Percentiles rank a stretch among this genome's conserved stretches.
Evolutionary conservation across 2,797 vertebrate genomes (phyloP).

Genomic region (Brotula barbata): DNA sequence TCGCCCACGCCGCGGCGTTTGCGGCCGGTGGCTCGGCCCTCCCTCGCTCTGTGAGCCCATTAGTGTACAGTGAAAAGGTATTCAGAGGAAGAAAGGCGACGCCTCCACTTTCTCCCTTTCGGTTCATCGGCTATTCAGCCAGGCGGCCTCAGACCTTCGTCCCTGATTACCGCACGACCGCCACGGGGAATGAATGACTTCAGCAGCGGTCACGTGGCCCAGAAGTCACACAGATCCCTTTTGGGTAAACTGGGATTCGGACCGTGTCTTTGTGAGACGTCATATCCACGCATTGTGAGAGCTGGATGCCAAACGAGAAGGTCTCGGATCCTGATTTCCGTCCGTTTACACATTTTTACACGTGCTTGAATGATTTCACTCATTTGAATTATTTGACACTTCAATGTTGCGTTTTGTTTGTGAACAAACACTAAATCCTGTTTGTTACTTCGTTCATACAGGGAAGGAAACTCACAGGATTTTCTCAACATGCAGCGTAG

Average conservation of each 20-base stretch:
- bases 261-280: too few species aligned
- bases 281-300: too few species aligned
- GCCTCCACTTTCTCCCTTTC: slow-evolving; percentile 32
- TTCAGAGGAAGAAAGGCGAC: slow-evolving; percentile 52
- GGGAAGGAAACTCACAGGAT: slow-evolving; percentile 28
- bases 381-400: too few species aligned
- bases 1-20: slow-evolving; percentile 9
- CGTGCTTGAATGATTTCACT: too few species aligned
- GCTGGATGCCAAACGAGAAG: slow-evolving; percentile 14
- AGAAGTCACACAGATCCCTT: slow-evolving; percentile 2
- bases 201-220: neutral
- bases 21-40: slow-evolving; percentile 42
- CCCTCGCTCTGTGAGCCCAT: slow-evolving; percentile 51
- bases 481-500: neutral
- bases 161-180: slow-evolving; percentile 29
- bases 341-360: too few species aligned
- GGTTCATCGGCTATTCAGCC: slow-evolving; percentile 54
- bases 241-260: neutral
- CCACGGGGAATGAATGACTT: slow-evolving; percentile 21
- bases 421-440: too few species aligned
- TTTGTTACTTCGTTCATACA: too few species aligned
- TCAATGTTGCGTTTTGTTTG: too few species aligned
- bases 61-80: slow-evolving; percentile 58
- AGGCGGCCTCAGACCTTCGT: slow-evolving; percentile 39
- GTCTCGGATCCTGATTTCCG: too few species aligned